Evolutionary conservation across 2,797 vertebrate species (phyloP), one percentile per base, ranked within the genome.

Genomic region (Sebastes itinus): DNA sequence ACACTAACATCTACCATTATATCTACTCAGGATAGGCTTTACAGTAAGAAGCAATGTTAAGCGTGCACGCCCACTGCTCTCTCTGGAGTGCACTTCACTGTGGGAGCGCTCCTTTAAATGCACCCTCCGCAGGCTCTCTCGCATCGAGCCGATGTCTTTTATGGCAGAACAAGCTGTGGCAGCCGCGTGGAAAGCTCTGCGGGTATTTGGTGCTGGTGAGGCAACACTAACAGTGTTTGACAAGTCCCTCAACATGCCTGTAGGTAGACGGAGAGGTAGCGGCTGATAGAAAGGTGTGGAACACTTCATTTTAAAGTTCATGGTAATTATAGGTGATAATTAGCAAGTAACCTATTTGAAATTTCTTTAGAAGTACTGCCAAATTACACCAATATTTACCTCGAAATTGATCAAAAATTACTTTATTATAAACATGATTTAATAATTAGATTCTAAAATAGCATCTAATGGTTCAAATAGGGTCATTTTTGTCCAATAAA

Each of bases 21-120:
- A 42, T 77, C 42, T 49, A 20, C 70, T 80, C 82, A 30, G 22
- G 52, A 18, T 52, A 22, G 56, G 67, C 71, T 83, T 76, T 84
- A 82, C 84, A 83, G 83, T 84, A 59, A 76, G 77, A 79, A 80
- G 77, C 70, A 55, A 66, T 72, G 80, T 82, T 79, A 61, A 72
- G 72, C 22, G 64, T 10, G 54, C 75, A 65, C 46, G 1, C 72
- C 77, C 72, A 64, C 67, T 25, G 52, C 75, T 86, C 65, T 73
- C 70, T 73, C 70, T 54, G 32, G 75, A 84, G 83, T 81, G 78
- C 84, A 78, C 88, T 87, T 80, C 83, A 18, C 88, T 10, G 85
- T 77, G 58, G 83, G 87, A 82, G 78, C 20, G 25, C 88, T 88
- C 49, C 74, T 89, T 89, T 78, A 93, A 90, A 89, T 56, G 83